A percentile compares a stretch with the other conserved stretches of the same genome.
These are phyloP conservation scores for Cataglyphis hispanica DNA, from an alignment of 1,140 invertebrate species.

Conservation along the genomic window DNA sequence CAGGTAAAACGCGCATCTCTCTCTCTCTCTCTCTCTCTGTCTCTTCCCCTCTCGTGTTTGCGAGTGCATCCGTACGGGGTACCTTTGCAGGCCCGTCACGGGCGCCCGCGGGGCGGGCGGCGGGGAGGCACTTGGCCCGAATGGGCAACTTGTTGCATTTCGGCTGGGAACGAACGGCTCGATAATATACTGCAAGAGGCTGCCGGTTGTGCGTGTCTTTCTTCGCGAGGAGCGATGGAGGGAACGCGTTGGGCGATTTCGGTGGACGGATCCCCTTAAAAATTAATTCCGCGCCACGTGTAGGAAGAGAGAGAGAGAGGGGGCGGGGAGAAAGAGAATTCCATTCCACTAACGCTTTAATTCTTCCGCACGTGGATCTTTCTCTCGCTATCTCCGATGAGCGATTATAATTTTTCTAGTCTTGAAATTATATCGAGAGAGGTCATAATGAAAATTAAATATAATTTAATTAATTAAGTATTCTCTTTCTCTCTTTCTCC, in stretches of 20 bases:
- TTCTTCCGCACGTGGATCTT: neutral
- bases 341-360: slow-evolving; percentile 13
- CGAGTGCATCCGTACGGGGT: slow-evolving; percentile 28
- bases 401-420: neutral
- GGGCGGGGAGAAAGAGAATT: neutral
- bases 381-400: neutral
- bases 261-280: slow-evolving; percentile 32
- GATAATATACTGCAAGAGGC: slow-evolving; percentile 78
- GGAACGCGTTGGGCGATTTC: slow-evolving; percentile 42
- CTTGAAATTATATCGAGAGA: neutral
- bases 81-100: slow-evolving; percentile 59
- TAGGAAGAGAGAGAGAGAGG: neutral
- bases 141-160: slow-evolving; percentile 85
- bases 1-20: slow-evolving; percentile 38
- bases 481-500: no score
- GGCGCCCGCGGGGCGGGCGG: slow-evolving; percentile 4
- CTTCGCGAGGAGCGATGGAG: slow-evolving; percentile 66
- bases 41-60: neutral
- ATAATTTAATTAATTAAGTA: neutral
- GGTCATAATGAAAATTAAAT: neutral
- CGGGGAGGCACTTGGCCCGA: slow-evolving; percentile 75
- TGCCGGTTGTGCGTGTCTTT: slow-evolving; percentile 62
- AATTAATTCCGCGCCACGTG: slow-evolving; percentile 44
- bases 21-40: no score
- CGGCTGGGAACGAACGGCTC: slow-evolving; percentile 76